phyloP scores from a whole-genome alignment of 2,888 invertebrate genomes.

The Stegophylla sp. region DNA sequence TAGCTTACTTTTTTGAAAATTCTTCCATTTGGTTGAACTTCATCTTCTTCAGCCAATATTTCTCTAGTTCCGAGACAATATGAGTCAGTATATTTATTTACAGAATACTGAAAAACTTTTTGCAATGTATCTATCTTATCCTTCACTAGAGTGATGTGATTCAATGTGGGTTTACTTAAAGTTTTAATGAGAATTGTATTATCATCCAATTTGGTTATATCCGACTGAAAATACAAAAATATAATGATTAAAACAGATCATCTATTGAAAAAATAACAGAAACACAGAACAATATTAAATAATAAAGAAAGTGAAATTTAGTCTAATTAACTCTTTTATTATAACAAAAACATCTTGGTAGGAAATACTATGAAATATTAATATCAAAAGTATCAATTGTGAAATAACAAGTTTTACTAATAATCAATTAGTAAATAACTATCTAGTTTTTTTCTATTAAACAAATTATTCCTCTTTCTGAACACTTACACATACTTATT shows the following conservation, averaged over 20 bases:
- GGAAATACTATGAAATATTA: too few species aligned
- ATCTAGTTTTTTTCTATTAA: too few species aligned
- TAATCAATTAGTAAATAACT: too few species aligned
- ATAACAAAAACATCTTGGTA: too few species aligned
- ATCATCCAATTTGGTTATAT: slow-evolving; percentile 72
- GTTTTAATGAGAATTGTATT: slow-evolving; percentile 77
- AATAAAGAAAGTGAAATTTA: too few species aligned
- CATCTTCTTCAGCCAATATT: slow-evolving; percentile 91
- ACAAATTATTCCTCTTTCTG: too few species aligned
- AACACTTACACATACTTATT: too few species aligned
- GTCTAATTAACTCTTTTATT: too few species aligned
- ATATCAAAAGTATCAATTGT: too few species aligned
- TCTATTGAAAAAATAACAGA: too few species aligned
- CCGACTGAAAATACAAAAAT: slow-evolving; percentile 70
- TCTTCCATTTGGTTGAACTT: slow-evolving; percentile 90
- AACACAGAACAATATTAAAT: too few species aligned
- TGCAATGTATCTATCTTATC: slow-evolving; percentile 83
- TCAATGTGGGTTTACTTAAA: slow-evolving; percentile 73
- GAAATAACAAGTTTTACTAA: too few species aligned
- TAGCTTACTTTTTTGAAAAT: slow-evolving; percentile 87
- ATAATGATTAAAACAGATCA: slow-evolving; percentile 1
- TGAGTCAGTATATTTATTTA: slow-evolving; percentile 75
- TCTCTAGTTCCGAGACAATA: slow-evolving; percentile 88
- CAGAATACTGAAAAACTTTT: slow-evolving; percentile 81
- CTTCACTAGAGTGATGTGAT: slow-evolving; percentile 77